Evolutionary conservation across 2,797 vertebrate genomes (phyloP).

Genomic region (Anomalospiza imberbis): DNA sequence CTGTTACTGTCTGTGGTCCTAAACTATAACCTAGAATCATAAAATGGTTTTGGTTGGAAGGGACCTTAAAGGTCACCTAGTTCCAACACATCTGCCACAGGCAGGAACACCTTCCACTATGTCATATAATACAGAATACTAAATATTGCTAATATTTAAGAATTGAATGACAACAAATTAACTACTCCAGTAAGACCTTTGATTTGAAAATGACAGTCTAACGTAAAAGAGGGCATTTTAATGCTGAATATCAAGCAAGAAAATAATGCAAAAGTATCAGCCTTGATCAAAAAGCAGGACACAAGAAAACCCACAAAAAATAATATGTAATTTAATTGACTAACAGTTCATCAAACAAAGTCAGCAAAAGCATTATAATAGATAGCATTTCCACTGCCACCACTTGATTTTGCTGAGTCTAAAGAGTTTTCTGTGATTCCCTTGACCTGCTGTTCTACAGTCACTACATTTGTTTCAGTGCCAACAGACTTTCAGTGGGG

Average conservation of each 20-base stretch:
- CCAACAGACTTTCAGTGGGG: neutral
- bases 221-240: neutral
- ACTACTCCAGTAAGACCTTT: neutral
- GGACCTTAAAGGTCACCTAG: neutral
- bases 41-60: neutral
- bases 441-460: neutral
- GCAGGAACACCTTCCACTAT: neutral
- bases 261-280: neutral
- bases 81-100: neutral
- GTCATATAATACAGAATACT: neutral
- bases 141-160: neutral
- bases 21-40: neutral
- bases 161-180: neutral
- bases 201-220: neutral
- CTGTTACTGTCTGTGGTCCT: neutral
- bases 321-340: neutral
- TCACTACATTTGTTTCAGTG: neutral
- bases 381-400: neutral
- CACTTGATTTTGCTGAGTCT: neutral
- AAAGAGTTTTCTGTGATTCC: neutral
- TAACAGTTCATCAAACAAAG: neutral
- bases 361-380: neutral
- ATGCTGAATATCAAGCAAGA: neutral
- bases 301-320: neutral
- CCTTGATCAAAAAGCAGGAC: neutral